Conservation (phyloP, 2,113 vertebrate species). For the Pseudorectes ferrugineus region DNA sequence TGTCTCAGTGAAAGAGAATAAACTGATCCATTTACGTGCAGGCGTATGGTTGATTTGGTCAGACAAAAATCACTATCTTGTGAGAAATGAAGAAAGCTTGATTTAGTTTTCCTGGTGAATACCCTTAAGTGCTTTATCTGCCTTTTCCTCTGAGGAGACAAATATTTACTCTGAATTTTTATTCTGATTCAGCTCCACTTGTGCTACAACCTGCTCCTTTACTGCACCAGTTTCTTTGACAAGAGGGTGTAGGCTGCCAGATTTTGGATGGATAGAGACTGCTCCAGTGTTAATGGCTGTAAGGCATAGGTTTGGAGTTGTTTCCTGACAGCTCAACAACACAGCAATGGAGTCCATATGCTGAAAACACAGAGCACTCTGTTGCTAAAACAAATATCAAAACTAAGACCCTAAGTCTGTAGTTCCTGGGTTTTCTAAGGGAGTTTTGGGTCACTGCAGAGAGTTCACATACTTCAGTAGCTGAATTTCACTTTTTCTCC, state of each 20-base stretch:
- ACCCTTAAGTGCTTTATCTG: background rate
- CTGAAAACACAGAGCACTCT: background rate
- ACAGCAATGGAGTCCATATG: background rate
- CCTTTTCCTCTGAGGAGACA: background rate
- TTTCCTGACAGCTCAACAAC: background rate
- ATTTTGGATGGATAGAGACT: background rate
- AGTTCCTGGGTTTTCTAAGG: background rate
- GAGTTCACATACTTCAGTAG: background rate
- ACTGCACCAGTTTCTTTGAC: background rate
- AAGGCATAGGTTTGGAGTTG: background rate
- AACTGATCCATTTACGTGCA: background rate
- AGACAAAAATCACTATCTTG: background rate
- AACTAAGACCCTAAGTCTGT: background rate
- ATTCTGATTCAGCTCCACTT: background rate
- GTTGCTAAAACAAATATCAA: background rate
- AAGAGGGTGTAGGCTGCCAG: background rate
- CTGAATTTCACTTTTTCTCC: background rate
- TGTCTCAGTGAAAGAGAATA: background rate
- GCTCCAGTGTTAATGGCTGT: background rate
- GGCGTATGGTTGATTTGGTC: fast-evolving
- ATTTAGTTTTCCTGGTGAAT: background rate
- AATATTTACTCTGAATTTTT: background rate
- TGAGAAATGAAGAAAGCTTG: background rate
- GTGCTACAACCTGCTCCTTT: background rate
- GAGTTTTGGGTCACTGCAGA: background rate